These are phyloP conservation scores for Drosophila demipolita DNA, from an alignment of 2,888 invertebrate species.

Conservation along the genomic window DNA sequence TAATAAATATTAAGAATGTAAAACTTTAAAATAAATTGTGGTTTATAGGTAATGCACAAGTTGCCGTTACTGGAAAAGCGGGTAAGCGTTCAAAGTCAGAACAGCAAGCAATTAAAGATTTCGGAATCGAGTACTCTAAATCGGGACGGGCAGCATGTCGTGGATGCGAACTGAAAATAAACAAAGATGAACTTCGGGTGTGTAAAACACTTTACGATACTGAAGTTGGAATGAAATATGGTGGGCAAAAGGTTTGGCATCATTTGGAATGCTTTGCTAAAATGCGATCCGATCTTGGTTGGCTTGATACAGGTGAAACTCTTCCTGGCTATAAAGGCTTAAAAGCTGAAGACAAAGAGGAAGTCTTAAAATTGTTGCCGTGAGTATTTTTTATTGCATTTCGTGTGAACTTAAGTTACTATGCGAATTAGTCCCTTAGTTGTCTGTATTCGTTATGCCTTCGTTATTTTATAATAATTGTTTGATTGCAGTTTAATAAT, in stretches of 20 bases:
- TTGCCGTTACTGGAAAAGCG: slow-evolving; percentile 37
- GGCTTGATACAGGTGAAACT: slow-evolving; percentile 89
- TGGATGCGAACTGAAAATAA: slow-evolving; percentile 94
- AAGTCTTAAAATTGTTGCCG: slow-evolving; percentile 88
- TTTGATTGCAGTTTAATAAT: slow-evolving; percentile 80
- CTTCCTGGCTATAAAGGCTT: slow-evolving; percentile 92
- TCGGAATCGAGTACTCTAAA: slow-evolving; percentile 93
- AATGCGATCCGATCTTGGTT: slow-evolving; percentile 89
- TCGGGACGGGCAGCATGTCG: slow-evolving; percentile 92
- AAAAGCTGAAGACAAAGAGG: slow-evolving; percentile 89
- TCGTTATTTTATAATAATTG: slow-evolving; percentile 48
- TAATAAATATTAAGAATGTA: not conserved
- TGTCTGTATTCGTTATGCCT: not conserved
- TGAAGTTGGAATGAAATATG: slow-evolving; percentile 92
- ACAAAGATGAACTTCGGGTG: slow-evolving; percentile 90
- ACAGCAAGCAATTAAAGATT: slow-evolving; percentile 87
- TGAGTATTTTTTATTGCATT: slow-evolving; percentile 83
- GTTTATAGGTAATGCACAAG: slow-evolving; percentile 50
- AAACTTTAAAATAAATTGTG: not conserved
- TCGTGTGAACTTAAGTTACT: not conserved
- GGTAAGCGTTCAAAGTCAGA: slow-evolving; percentile 84
- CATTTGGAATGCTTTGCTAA: slow-evolving; percentile 96
- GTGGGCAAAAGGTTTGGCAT: slow-evolving; percentile 95
- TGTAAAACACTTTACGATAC: slow-evolving; percentile 93
- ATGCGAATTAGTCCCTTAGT: not conserved